These are phyloP conservation scores for Irena cyanogastra DNA, from an alignment of 2,113 vertebrate genomes.

Conservation along the genomic window DNA sequence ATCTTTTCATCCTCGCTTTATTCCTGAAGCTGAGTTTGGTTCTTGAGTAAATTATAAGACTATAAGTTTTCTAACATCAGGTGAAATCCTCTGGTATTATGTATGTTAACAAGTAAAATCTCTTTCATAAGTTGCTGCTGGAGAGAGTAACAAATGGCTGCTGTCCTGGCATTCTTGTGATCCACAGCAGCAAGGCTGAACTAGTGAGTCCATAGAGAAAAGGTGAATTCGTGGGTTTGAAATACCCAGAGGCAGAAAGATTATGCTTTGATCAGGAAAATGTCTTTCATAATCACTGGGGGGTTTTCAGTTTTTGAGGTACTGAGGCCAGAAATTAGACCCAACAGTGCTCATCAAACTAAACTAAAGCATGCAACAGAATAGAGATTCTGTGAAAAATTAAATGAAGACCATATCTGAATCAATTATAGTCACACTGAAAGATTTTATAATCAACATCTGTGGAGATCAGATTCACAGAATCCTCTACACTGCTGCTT, in stretches of 20 bases:
- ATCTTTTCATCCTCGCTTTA: not conserved
- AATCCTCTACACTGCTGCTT: not conserved
- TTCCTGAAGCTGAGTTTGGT: not conserved
- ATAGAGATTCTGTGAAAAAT: not conserved
- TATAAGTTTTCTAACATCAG: not conserved
- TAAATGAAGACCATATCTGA: not conserved
- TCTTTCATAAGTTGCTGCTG: not conserved
- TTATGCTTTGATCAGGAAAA: not conserved
- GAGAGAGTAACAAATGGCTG: not conserved
- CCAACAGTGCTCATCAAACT: not conserved
- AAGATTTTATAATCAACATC: not conserved
- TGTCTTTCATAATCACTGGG: not conserved
- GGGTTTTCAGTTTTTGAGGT: not conserved
- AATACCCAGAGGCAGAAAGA: not conserved
- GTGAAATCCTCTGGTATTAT: not conserved
- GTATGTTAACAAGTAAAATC: not conserved
- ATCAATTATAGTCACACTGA: not conserved
- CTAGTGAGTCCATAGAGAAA: not conserved
- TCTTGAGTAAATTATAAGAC: not conserved
- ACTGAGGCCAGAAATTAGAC: not conserved
- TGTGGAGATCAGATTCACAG: not conserved
- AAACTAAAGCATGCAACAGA: not conserved
- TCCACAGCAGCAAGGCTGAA: not conserved
- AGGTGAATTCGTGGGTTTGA: rapidly evolving
- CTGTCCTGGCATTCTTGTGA: not conserved